These are phyloP conservation scores for Phylloscopus whistleri DNA, from an alignment of 2,113 vertebrate species.

Conservation along the genomic window DNA sequence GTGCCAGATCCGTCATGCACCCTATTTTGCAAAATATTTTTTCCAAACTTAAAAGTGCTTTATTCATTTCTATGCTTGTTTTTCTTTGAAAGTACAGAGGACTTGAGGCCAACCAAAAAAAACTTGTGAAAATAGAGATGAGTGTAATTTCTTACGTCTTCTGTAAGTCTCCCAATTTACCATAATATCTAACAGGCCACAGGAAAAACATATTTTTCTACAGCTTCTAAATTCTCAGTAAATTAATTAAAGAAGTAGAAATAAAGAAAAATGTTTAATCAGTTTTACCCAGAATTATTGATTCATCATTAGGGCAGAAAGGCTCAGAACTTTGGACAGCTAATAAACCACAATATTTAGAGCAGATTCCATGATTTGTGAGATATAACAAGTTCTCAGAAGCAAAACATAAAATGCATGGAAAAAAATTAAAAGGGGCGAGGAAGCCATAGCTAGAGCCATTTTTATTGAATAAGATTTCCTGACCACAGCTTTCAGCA, in stretches of 20 bases:
- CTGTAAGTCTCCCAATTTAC: background rate
- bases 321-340: background rate
- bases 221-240: background rate
- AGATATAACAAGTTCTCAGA: background rate
- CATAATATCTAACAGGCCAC: background rate
- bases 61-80: background rate
- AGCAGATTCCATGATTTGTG: background rate
- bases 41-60: background rate
- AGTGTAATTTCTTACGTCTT: background rate
- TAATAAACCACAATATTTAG: background rate
- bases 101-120: background rate
- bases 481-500: background rate
- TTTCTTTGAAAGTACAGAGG: background rate
- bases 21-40: background rate
- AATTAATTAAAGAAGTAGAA: background rate
- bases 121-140: background rate
- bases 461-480: background rate
- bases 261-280: background rate
- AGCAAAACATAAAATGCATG: background rate
- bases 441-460: background rate
- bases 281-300: background rate
- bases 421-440: rapidly evolving
- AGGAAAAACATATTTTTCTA: background rate
- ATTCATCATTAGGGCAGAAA: background rate
- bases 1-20: background rate